phyloP scores from a whole-genome alignment of 2,113 vertebrate genomes.

The Triplophysa dalaica region DNA sequence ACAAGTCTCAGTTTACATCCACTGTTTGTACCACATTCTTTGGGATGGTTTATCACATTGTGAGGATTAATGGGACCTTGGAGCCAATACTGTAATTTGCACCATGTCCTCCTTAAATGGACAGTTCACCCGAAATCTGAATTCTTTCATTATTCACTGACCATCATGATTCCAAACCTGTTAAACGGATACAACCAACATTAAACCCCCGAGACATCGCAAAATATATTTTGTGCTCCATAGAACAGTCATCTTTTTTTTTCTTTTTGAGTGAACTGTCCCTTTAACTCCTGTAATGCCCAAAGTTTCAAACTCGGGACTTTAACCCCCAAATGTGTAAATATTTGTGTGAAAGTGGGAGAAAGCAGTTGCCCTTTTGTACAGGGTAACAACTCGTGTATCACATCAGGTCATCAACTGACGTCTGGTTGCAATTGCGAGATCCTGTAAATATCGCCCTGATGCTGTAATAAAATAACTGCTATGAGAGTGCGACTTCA shows the following conservation, averaged over 20 bases:
- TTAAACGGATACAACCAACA: too few species aligned
- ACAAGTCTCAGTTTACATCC: background rate
- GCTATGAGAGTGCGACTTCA: background rate
- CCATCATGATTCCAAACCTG: too few species aligned
- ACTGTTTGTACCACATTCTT: background rate
- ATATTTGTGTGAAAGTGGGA: background rate
- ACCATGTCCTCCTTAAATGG: background rate
- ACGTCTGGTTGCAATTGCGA: background rate
- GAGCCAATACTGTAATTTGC: background rate
- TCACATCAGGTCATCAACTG: background rate
- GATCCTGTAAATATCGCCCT: background rate
- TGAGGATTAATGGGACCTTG: background rate
- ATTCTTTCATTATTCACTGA: too few species aligned
- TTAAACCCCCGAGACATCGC: too few species aligned
- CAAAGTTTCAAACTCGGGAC: slow-evolving; percentile 23
- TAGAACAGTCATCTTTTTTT: too few species aligned
- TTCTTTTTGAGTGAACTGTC: too few species aligned
- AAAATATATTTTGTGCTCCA: too few species aligned
- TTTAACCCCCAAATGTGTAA: background rate
- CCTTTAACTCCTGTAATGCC: background rate
- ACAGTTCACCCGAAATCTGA: too few species aligned
- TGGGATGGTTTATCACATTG: too few species aligned
- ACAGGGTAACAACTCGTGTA: background rate
- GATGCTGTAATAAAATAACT: background rate
- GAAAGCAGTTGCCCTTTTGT: slow-evolving; percentile 6